These are phyloP conservation scores for Aradus depressus DNA, from an alignment of 2,888 invertebrate genomes.

Conservation along the genomic window DNA sequence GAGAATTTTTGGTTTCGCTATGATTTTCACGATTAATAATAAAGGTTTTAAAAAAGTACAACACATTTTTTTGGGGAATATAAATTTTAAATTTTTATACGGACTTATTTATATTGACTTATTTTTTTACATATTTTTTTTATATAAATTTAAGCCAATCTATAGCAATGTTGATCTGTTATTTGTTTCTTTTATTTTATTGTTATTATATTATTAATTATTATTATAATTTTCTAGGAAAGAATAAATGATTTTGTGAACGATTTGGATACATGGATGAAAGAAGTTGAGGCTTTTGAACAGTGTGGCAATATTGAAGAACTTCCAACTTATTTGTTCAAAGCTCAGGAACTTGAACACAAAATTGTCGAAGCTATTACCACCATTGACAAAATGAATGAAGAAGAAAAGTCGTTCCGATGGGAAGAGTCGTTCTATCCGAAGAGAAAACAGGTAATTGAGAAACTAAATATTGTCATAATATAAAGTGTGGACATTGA, in stretches of 20 bases:
- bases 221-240: conserved; percentile 36
- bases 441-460: conserved; percentile 55
- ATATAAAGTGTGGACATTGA: background rate
- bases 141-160: too few species aligned
- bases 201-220: too few species aligned
- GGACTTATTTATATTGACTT: too few species aligned
- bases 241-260: conserved; percentile 71
- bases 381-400: conserved; percentile 78
- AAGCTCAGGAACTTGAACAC: conserved; percentile 65
- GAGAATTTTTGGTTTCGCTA: too few species aligned
- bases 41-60: too few species aligned
- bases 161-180: too few species aligned
- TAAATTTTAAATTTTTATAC: too few species aligned
- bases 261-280: conserved; percentile 66
- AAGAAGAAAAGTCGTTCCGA: conserved; percentile 78
- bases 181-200: too few species aligned
- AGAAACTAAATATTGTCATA: too few species aligned
- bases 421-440: conserved; percentile 86
- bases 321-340: conserved; percentile 62
- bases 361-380: conserved; percentile 61
- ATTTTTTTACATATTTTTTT: too few species aligned
- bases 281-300: conserved; percentile 73
- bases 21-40: too few species aligned
- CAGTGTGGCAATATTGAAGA: conserved; percentile 78
- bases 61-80: too few species aligned